Evolutionary conservation across 2,113 vertebrate genomes (phyloP).

Genomic region (Xenopus laevis): DNA sequence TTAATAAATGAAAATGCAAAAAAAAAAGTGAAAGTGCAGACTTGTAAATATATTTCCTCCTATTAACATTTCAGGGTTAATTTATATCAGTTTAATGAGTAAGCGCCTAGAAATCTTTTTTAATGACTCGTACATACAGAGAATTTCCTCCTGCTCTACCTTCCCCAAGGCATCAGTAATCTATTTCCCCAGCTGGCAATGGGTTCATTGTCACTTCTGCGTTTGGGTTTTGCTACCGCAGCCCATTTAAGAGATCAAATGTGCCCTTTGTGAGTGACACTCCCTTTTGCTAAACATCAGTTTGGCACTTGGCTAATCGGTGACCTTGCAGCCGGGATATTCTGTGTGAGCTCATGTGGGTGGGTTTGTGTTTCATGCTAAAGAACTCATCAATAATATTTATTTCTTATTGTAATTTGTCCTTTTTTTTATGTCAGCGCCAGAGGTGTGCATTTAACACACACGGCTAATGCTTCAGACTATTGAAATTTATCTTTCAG

Average conservation of each 20-base stretch:
- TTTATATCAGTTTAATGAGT: background rate
- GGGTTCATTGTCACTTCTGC: constrained; percentile 13
- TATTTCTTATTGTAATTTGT: too few relatives aligned
- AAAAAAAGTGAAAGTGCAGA: too few relatives aligned
- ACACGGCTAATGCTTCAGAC: too few relatives aligned
- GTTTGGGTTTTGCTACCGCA: background rate
- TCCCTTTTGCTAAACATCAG: constrained; percentile 24
- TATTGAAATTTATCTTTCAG: too few relatives aligned
- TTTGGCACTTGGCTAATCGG: background rate
- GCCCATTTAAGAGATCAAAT: constrained; percentile 1
- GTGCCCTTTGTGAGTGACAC: constrained; percentile 16
- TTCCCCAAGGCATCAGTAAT: background rate
- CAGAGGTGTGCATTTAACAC: too few relatives aligned
- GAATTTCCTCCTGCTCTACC: background rate
- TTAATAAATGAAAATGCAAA: too few relatives aligned
- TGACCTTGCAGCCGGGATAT: background rate
- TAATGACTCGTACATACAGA: background rate
- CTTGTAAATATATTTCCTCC: too few relatives aligned
- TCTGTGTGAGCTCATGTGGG: too few relatives aligned
- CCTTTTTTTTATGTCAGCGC: too few relatives aligned
- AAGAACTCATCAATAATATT: too few relatives aligned
- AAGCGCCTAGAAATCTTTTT: background rate
- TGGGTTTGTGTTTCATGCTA: too few relatives aligned
- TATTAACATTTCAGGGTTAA: background rate
- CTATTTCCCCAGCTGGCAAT: background rate